Percentiles rank a stretch among this genome's conserved stretches.
These are phyloP conservation scores for Macrosoma leucophasiata DNA, from an alignment of 2,888 invertebrate genomes.

Conservation along the genomic window DNA sequence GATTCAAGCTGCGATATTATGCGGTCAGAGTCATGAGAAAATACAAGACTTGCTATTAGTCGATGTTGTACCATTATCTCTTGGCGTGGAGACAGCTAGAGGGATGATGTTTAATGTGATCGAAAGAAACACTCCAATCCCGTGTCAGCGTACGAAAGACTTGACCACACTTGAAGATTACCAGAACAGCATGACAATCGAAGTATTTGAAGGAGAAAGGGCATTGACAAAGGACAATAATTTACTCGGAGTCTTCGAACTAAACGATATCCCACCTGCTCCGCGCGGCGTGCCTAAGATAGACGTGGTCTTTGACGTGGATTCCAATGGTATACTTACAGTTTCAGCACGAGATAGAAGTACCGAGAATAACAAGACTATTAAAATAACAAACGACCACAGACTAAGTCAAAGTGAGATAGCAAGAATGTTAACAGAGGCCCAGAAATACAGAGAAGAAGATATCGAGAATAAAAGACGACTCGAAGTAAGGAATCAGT, in stretches of 20 bases:
- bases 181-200: conserved; percentile 51
- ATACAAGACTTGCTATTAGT: conserved; percentile 40
- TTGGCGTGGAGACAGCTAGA: conserved; percentile 52
- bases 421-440: conserved; percentile 45
- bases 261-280: conserved; percentile 49
- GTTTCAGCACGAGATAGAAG: conserved; percentile 46
- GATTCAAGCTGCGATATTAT: conserved; percentile 50
- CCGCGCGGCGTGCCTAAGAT: conserved; percentile 51
- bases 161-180: conserved; percentile 53
- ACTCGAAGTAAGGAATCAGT: conserved; percentile 48
- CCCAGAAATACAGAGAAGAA: conserved; percentile 39
- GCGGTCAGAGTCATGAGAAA: conserved; percentile 34
- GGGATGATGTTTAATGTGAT: conserved; percentile 54
- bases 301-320: conserved; percentile 50
- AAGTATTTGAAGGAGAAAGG: conserved; percentile 57
- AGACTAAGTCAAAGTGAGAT: conserved; percentile 44
- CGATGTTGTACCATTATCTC: conserved; percentile 51
- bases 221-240: conserved; percentile 51
- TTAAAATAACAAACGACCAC: conserved; percentile 41
- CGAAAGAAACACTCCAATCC: conserved; percentile 51
- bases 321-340: conserved; percentile 46
- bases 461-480: conserved; percentile 44
- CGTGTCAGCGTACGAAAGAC: conserved; percentile 48
- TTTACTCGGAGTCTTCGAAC: conserved; percentile 46
- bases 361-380: conserved; percentile 39